Evolutionary conservation across 2,888 invertebrate species (phyloP), one percentile per base, ranked within the genome.

Genomic region (Sisyra terminalis): DNA sequence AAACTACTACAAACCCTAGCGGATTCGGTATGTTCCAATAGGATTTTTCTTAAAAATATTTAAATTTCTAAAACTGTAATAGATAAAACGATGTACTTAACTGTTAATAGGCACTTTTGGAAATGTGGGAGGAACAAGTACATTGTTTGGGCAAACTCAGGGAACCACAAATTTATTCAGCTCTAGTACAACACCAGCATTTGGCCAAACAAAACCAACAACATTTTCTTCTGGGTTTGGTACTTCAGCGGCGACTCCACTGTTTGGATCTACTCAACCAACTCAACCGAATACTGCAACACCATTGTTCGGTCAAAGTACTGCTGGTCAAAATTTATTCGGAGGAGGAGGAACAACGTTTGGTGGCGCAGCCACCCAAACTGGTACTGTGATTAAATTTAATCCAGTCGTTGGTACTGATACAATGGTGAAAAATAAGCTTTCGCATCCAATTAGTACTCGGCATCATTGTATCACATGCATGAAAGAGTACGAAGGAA

Each of bases 401-500:
- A 78, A 73, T 50, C 84, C 90, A 0, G 78, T 86, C 0, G 76
- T 81, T 18, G 90, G 92, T 2, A 84, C 82, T 0, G 98, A 98
- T 56, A 85, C 90, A 0, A 79, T 94, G 65, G 75, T 89, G 54
- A 94, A 94, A 62, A 80, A 81, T 49, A 90, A 92, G 0, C 71
- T 77, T 2, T 76, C 84, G 2, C 81, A 79, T 55, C 86, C 73
- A 48, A 90, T 98, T 49, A 87, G 77, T 52, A 97, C 94, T 0
- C 81, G 89, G 52, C 92, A 94, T 58, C 88, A 94, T 57, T 96
- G 96, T 60, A 96, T 98, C 46, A 93, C 93, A 1, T 90, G 90
- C 45, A 98, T 98, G 98, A 93, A 94, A 66, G 94, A 97, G 57
- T 99, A 97, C 58, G 96, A 97, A 56, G 63, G 60, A 39, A 98